Conservation (phyloP, 92 coral and sea anemone genomes). For the Porites evermanni region DNA sequence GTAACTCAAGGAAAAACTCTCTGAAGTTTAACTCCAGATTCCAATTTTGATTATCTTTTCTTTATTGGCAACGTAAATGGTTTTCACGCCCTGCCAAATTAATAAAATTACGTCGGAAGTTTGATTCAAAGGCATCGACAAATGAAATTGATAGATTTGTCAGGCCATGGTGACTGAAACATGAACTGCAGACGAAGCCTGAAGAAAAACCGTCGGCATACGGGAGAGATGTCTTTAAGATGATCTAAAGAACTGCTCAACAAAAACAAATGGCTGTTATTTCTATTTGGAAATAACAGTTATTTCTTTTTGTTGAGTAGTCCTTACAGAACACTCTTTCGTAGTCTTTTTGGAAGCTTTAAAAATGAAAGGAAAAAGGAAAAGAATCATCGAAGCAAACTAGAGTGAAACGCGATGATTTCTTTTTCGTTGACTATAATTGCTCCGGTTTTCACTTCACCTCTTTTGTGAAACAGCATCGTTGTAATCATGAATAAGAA, state of each 20-base stretch:
- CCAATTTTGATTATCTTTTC: background rate
- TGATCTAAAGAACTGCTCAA: no score
- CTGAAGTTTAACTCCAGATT: background rate
- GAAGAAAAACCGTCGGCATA: no score
- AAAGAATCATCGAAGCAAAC: no score
- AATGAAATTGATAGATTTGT: background rate
- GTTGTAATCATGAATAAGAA: background rate
- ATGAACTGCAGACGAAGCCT: background rate
- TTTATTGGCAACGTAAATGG: background rate
- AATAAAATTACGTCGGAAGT: slow-evolving; percentile 14
- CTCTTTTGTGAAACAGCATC: background rate
- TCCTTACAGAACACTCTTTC: background rate
- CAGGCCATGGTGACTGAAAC: background rate
- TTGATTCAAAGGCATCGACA: background rate
- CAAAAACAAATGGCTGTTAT: no score
- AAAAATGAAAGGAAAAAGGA: background rate
- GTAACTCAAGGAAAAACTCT: background rate
- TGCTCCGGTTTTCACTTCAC: background rate
- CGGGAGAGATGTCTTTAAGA: background rate
- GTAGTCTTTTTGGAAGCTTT: background rate
- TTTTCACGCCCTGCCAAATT: background rate
- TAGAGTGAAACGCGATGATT: no score
- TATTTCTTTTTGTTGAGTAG: no score
- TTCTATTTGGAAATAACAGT: no score
- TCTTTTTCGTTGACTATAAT: no score